These are phyloP conservation scores for Propsilocerus akamusi DNA, from an alignment of 1,140 invertebrate species.

Conservation along the genomic window DNA sequence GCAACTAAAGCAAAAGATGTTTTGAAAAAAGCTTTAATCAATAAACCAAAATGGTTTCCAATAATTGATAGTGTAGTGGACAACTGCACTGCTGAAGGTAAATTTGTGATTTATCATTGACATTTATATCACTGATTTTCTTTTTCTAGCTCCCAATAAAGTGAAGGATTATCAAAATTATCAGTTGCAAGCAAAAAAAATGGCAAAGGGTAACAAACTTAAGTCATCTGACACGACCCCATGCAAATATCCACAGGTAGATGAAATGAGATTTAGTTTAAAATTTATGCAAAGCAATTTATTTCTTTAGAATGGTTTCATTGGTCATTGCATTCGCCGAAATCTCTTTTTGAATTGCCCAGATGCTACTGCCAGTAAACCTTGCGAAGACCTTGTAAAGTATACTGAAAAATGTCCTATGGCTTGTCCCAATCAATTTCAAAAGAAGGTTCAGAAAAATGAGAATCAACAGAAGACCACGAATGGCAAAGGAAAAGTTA, in stretches of 20 bases:
- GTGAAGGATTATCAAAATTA: not conserved
- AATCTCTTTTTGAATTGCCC: not conserved
- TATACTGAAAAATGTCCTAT: not conserved
- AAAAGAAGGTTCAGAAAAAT: not conserved
- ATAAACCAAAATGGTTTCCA: too few species aligned
- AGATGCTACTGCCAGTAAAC: not conserved
- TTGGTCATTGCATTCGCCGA: too few species aligned
- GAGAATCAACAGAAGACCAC: not conserved
- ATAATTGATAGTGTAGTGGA: too few species aligned
- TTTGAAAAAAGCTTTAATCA: too few species aligned
- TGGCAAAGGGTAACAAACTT: not conserved
- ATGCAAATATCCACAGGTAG: not conserved
- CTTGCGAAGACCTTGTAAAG: not conserved
- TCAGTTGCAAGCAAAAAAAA: not conserved
- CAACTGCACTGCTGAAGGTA: too few species aligned
- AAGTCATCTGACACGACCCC: not conserved
- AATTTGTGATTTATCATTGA: too few species aligned
- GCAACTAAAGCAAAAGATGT: too few species aligned
- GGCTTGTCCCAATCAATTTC: not conserved
- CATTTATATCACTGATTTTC: too few species aligned
- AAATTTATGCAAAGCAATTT: too few species aligned
- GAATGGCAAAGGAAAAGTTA: not conserved
- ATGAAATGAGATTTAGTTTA: not conserved
- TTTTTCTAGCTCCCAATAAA: too few species aligned
- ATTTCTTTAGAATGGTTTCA: too few species aligned